phyloP scores from a whole-genome alignment of 2,888 invertebrate genomes.

The Marronus borbonicus region DNA sequence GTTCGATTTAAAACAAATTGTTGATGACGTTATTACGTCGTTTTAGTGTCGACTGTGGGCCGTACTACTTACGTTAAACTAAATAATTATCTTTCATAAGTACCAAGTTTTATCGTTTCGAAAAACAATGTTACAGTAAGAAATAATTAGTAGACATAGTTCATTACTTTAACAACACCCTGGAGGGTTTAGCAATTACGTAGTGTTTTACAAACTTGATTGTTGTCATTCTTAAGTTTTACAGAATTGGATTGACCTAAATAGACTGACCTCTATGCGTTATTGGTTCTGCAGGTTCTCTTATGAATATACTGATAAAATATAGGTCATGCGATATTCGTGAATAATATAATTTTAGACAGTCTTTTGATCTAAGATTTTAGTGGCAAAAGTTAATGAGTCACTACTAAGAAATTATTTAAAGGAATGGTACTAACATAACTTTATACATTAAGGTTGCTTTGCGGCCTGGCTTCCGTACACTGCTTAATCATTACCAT shows the following conservation, averaged over 20 bases:
- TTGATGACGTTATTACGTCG: too few species aligned
- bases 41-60: too few species aligned
- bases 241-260: constrained; percentile 11
- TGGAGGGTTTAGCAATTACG: background rate
- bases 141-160: too few species aligned
- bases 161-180: too few species aligned
- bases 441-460: too few species aligned
- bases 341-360: constrained; percentile 31
- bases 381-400: background rate
- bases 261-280: constrained; percentile 2
- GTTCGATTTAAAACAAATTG: too few species aligned
- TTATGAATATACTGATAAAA: constrained; percentile 6
- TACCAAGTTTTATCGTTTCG: too few species aligned
- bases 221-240: background rate
- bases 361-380: background rate
- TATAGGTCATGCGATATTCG: constrained; percentile 10
- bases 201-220: background rate
- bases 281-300: constrained; percentile 3
- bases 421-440: background rate
- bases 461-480: too few species aligned
- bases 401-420: background rate
- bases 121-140: too few species aligned
- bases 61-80: too few species aligned
- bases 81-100: too few species aligned
- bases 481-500: too few species aligned